A percentile compares a stretch with the other conserved stretches of the same genome.
Conservation (phyloP, 2,797 vertebrate species). For the Synaphobranchus kaupii region DNA sequence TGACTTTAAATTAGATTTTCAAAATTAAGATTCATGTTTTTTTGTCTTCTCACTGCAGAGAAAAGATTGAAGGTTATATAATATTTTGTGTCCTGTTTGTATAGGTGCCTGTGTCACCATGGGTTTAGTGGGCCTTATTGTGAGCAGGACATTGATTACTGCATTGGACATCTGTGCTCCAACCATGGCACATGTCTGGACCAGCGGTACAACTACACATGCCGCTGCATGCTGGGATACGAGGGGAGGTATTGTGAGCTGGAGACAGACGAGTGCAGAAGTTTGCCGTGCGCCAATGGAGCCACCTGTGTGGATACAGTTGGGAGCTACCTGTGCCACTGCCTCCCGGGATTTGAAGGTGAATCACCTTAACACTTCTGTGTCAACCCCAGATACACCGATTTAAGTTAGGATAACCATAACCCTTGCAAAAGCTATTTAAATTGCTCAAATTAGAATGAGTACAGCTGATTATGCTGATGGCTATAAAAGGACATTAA, state of each 20-base stretch:
- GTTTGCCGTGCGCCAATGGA: conserved; percentile 71
- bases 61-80: background rate
- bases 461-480: background rate
- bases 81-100: conserved; percentile 34
- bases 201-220: conserved; percentile 73
- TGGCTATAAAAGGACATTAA: background rate
- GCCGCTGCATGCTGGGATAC: conserved; percentile 71
- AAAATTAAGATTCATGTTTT: background rate
- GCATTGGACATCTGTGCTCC: conserved; percentile 71
- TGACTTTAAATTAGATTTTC: background rate
- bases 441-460: background rate
- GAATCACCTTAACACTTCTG: conserved; percentile 39
- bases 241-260: conserved; percentile 75
- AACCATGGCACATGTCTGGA: conserved; percentile 70
- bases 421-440: background rate
- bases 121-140: conserved; percentile 70
- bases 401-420: background rate
- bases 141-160: conserved; percentile 69
- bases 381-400: background rate
- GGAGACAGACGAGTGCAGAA: conserved; percentile 76
- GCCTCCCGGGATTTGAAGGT: conserved; percentile 76
- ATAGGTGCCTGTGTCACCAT: conserved; percentile 74
- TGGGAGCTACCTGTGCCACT: conserved; percentile 72
- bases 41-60: background rate
- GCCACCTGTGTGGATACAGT: conserved; percentile 74